Evolutionary conservation across 2,888 invertebrate species (phyloP), one percentile per base, ranked within the genome.

Genomic region (Nemurella pictetii): DNA sequence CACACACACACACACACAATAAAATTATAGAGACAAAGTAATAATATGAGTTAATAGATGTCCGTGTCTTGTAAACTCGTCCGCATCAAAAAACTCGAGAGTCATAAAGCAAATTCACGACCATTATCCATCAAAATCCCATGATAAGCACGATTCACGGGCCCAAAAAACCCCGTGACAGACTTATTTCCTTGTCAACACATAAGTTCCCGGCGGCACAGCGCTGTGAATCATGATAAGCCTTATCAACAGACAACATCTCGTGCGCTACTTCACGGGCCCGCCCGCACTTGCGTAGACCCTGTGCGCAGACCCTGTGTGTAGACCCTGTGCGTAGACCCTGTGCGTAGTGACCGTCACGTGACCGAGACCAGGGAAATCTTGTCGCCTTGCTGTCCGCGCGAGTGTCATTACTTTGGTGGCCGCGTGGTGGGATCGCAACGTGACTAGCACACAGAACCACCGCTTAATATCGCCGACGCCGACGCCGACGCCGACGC

Each of bases 371-470:
- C 55, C 1, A 55, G 55, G 2, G 15, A 20, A 55, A 55, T 55
- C 55, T 55, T 55, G 55, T 55, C 55, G 55, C 55, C 55, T 55
- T 20, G 9, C 55, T 55, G 55, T 55, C 55, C 55, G 12, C 20
- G 55, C 55, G 55, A 20, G 55, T 55, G 55, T 55, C 55, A 55
- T 55, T 55, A 55, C 55, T 26, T 75, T 26, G 75, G 75, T 75
- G 75, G 75, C 28, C 12, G 75, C 27, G 75, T 75, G 27, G 28
- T 7, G 30, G 29, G 29, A 30, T 27, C 15, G 29, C 1, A n/a
- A 78, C 78, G 78, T 78, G 78, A 78, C 78, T 30, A 28, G 78
- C 26, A 78, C 28, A 4, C 78, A 78, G 30, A 78, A 78, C 78
- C 30, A 30, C 78, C 27, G 75, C 75, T 75, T 75, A 75, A 75